Base-by-base conservation (phyloP, 2,888 invertebrate species). In the Thera obeliscata region DNA sequence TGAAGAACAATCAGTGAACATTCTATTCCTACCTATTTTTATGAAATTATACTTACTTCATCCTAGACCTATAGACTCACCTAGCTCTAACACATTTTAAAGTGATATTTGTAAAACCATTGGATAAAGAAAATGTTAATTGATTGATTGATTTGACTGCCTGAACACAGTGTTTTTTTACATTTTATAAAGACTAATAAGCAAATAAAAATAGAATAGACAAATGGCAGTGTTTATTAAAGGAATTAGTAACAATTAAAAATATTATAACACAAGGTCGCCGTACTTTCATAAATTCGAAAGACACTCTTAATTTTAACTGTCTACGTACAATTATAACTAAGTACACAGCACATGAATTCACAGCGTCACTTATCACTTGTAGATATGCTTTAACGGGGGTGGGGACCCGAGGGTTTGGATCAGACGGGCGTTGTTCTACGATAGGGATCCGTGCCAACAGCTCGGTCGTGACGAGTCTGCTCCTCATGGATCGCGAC, bases 391-490 rank as follows among this genome's bases (percentile, higher is more conserved):
- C 91, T 91, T 91, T 83, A 84, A 84, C 82, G 81, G 77, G 81
- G 83, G 77, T 75, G 75, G 75, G 64, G 71, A 66, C 78, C 87
- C 85, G 80, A 78, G 70, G 76, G 77, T 71, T 71, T 76, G 81
- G 87, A 88, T 93, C 92, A 93, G 80, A 95, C 95, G 52, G 95
- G 95, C 56, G 95, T 95, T 72, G 95, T 95, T 81, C 95, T 90
- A 67, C 95, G 88, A 74, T 95, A 91, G 1, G 94, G 92, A 75
- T 95, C 95, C 54, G 94, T 90, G 76, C 94, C 90, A 61, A 94
- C 88, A 67, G 90, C 88, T 80, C 95, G 88, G 83, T 91, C 87
- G 75, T 92, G 86, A 64, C 93, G 83, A 59, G 89, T 84, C 12
- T 84, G 85, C 2, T 78, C 78, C 0, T 87, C 87, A 2, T 85